Evolutionary conservation across 2,113 vertebrate species (phyloP), one percentile per base, ranked within the genome.

Genomic region (Rhegmatorhina hoffmannsi): DNA sequence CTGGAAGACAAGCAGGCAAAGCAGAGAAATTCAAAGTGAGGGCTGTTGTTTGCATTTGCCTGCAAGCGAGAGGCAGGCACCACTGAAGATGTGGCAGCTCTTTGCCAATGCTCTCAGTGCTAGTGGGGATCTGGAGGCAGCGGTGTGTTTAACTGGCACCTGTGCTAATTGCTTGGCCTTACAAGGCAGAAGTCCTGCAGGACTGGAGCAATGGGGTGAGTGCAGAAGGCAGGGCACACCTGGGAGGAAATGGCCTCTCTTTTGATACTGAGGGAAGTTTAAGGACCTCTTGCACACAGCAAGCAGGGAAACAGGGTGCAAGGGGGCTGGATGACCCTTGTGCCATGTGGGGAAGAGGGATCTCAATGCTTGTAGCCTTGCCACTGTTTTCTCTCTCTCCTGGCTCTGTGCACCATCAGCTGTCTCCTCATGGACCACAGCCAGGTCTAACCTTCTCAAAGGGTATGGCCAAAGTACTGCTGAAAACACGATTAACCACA

Each of bases 1-100:
- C 14, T 95, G 73, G 90, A 86, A 90, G 89, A 93, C 83, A 87
- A 96, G 92, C 89, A 96, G 87, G 79, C 83, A 85, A 90, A 87
- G 89, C 87, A 89, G 92, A 80, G 67, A 92, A 84, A 89, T 75
- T 92, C 89, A 80, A 94, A 90, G 84, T 64, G 85, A 91, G 76
- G 31, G 64, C 79, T 84, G 78, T 19, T 78, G 91, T 84, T 91
- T 92, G 89, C 43, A 52, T 94, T 81, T 90, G 92, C 90, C 92
- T 91, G 70, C 38, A 29, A 95, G 86, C 80, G 23, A 73, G 75
- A 84, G 50, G 79, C 53, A 88, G 56, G n/a, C 58, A 24, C 14
- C 33, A 15, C 40, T 49, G 64, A 66, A 92, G 90, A 87, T n/a
- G 76, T 2, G 0, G 64, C 68, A 87, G 53, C 20, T 77, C 80